These are phyloP conservation scores for Camptogramma bilineatum DNA, from an alignment of 2,888 invertebrate genomes.

Conservation along the genomic window DNA sequence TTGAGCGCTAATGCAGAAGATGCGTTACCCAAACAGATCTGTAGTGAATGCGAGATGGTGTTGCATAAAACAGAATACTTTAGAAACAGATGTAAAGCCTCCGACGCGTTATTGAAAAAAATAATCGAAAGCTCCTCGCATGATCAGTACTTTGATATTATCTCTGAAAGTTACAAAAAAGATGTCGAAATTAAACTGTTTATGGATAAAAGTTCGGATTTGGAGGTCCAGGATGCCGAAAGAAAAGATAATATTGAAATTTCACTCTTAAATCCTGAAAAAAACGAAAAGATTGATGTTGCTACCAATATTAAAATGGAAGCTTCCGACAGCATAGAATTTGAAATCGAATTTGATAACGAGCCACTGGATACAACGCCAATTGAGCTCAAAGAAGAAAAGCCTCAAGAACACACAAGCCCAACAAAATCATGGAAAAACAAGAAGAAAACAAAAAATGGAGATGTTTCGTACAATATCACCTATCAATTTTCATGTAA, in stretches of 20 bases:
- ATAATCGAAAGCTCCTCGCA: slow-evolving; percentile 46
- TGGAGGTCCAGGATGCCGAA: slow-evolving; percentile 18
- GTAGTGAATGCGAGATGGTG: slow-evolving; percentile 63
- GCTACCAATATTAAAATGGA: slow-evolving; percentile 25
- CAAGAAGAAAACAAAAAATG: slow-evolving; percentile 10
- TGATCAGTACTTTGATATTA: slow-evolving; percentile 27
- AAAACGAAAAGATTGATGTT: neutral
- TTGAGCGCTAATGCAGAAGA: slow-evolving; percentile 60
- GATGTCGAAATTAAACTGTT: slow-evolving; percentile 22
- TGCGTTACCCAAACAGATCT: slow-evolving; percentile 70
- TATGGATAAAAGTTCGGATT: slow-evolving; percentile 28
- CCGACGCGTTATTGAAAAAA: slow-evolving; percentile 61
- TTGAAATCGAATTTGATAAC: slow-evolving; percentile 41
- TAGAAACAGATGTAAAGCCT: slow-evolving; percentile 67
- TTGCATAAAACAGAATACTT: slow-evolving; percentile 67
- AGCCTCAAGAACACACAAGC: slow-evolving; percentile 43
- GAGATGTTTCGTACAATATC: neutral
- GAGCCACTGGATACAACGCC: slow-evolving; percentile 30
- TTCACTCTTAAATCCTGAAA: slow-evolving; percentile 2
- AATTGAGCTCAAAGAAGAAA: slow-evolving; percentile 34
- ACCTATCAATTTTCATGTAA: slow-evolving; percentile 14
- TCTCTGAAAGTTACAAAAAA: slow-evolving; percentile 27
- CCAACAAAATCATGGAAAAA: slow-evolving; percentile 23
- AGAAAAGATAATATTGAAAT: slow-evolving; percentile 25
- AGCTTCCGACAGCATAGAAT: slow-evolving; percentile 31